Percentiles rank a stretch among this genome's conserved stretches.
Conservation (phyloP, 2,797 vertebrate species). For the Coregonus suidteri region DNA sequence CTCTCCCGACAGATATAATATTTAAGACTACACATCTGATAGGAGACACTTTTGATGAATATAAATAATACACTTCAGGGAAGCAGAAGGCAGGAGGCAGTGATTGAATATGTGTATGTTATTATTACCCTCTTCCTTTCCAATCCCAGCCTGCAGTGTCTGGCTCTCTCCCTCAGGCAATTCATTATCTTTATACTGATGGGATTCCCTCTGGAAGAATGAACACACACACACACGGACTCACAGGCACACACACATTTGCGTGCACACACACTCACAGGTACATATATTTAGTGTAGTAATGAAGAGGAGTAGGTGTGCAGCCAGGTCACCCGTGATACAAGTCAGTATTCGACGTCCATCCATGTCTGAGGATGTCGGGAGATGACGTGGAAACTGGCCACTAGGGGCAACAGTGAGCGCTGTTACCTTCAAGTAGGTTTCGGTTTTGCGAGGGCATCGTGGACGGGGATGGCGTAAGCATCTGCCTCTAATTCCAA, state of each 20-base stretch:
- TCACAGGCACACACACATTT: conserved; percentile 1
- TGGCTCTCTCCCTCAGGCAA: conserved; percentile 48
- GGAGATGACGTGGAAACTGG: conserved; percentile 37
- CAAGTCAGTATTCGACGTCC: no score
- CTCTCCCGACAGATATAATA: neutral
- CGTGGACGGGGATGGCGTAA: no score
- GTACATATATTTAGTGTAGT: conserved; percentile 26
- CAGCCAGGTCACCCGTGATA: conserved; percentile 38
- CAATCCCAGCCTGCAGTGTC: conserved; percentile 40
- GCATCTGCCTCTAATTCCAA: no score
- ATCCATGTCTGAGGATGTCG: no score
- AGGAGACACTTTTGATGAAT: conserved; percentile 5
- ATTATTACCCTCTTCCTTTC: conserved; percentile 47
- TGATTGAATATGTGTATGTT: conserved; percentile 54
- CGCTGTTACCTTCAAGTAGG: no score
- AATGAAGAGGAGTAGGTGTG: conserved; percentile 57
- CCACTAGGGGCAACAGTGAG: no score
- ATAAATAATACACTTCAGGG: neutral
- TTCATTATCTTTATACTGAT: conserved; percentile 67
- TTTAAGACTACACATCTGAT: conserved; percentile 5
- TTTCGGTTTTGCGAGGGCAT: no score
- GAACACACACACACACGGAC: conserved; percentile 6
- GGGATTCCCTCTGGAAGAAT: conserved; percentile 66
- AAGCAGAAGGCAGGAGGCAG: conserved; percentile 3
- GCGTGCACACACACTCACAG: no score